Evolutionary conservation across 2,888 invertebrate genomes (phyloP), one percentile per base, ranked within the genome.

Genomic region (Platerodrilus igneus): DNA sequence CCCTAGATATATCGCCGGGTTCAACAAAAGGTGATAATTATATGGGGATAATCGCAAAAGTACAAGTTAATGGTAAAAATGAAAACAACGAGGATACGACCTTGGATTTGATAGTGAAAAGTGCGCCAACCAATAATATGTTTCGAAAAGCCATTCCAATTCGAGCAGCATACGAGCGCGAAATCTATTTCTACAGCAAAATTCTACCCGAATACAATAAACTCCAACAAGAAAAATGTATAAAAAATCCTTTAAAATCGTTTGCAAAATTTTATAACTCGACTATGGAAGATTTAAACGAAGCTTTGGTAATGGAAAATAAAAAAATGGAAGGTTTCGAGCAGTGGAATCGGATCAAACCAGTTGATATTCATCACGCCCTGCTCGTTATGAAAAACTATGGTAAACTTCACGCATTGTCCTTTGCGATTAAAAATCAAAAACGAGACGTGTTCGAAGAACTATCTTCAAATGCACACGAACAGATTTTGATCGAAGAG

Each of bases 101-200:
- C 22, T 17, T 56, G 6, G 41, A 56, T 20, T 46, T 57, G 34
- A 57, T 63, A 2, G 42, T 59, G 14, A 63, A 63, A 49, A 48
- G 51, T 11, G 55, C 59, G 2, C 52, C 51, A 3, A 25, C 27
- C 8, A 45, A 30, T 11, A 51, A 52, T 27, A 34, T 36, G 9
- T 37, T 55, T 4, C 44, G 58, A n/a, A 45, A 47, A 13, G 3
- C 40, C 1, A 31, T 50, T 2, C 52, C 54, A 6, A 42, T 62
- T 3, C 36, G 36, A 1, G 10, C 38, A 1, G 40, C 51, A 2
- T 63, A 55, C 37, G 16, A 38, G 3, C 44, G 59, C 9, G 64
- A 64, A 48, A 48, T 53, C 4, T 53, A 50, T 27, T 29, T 59
- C 4, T 64, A 64, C 44, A 43, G 46, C 9, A 36, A 36, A 2